Percentiles rank a stretch among this genome's conserved stretches.
Evolutionary conservation across 2,797 vertebrate genomes (phyloP).

Genomic region (Acanthurus leucopareius): DNA sequence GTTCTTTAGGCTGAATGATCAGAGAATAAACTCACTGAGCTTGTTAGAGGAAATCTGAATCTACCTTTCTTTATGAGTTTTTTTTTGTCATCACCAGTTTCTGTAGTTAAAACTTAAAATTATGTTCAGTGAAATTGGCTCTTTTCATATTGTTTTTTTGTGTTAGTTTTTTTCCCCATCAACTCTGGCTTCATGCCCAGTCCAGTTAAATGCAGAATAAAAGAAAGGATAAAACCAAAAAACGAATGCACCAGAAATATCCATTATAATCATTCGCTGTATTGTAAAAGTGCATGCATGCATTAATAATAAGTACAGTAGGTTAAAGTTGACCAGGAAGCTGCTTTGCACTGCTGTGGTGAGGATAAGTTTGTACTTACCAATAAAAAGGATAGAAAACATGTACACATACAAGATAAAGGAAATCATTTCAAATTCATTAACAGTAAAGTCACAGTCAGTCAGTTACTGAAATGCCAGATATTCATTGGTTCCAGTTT

Average conservation of each 20-base stretch:
- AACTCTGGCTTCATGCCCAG: too few relatives aligned
- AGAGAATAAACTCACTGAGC: neutral
- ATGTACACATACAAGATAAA: too few relatives aligned
- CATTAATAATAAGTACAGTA: slow-evolving; percentile 27
- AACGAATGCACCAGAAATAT: slow-evolving; percentile 12
- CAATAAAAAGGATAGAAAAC: too few relatives aligned
- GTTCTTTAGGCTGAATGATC: neutral
- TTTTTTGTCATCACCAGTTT: neutral
- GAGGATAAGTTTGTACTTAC: too few relatives aligned
- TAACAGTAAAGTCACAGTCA: too few relatives aligned
- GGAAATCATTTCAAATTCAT: too few relatives aligned
- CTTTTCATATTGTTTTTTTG: neutral
- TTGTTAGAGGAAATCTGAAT: neutral
- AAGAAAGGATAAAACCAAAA: slow-evolving; percentile 3
- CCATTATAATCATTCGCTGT: neutral
- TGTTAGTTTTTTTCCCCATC: neutral
- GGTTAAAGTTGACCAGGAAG: slow-evolving; percentile 24
- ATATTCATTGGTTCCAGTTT: too few relatives aligned
- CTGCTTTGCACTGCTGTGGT: neutral
- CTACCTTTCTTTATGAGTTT: neutral
- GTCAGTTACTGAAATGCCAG: too few relatives aligned
- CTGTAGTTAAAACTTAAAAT: neutral
- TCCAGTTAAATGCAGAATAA: neutral
- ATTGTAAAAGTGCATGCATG: slow-evolving; percentile 39
- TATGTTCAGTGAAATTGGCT: neutral